Conservation (phyloP, 2,797 vertebrate species). For the Acropternis orthonyx region DNA sequence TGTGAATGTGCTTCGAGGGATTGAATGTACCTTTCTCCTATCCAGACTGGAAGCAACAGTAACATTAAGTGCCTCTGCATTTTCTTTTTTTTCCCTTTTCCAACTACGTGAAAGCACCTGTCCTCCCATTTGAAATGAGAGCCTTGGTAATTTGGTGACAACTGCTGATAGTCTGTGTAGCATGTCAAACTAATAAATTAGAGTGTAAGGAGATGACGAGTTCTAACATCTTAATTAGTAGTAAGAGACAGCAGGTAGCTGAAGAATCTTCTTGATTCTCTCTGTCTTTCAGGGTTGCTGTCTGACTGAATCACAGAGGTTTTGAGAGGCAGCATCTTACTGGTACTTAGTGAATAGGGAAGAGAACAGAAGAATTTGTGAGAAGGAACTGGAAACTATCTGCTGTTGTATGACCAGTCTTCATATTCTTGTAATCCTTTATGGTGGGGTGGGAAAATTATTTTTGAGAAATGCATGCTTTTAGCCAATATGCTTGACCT, state of each 20-base stretch:
- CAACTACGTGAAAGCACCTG: background rate
- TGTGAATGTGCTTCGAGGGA: background rate
- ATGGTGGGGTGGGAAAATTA: background rate
- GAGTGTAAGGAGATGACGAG: background rate
- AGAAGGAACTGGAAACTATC: background rate
- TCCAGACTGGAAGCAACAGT: background rate
- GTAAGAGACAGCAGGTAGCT: constrained; percentile 12
- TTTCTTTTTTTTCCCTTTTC: background rate
- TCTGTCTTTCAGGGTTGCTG: background rate
- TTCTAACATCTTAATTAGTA: constrained; percentile 51
- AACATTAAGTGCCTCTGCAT: background rate
- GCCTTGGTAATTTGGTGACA: constrained; percentile 10
- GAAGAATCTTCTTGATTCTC: background rate
- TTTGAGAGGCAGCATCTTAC: background rate
- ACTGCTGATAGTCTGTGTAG: constrained; percentile 23
- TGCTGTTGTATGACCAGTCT: background rate
- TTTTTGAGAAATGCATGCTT: background rate
- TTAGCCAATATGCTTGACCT: background rate
- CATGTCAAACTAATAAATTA: constrained; percentile 44
- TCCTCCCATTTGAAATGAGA: constrained; percentile 35
- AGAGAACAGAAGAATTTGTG: background rate
- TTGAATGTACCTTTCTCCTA: background rate
- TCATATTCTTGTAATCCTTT: background rate
- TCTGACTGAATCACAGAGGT: background rate
- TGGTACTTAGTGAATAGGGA: background rate